Evolutionary conservation across 1,140 invertebrate genomes (phyloP).

Genomic region (Eumaeus atala): DNA sequence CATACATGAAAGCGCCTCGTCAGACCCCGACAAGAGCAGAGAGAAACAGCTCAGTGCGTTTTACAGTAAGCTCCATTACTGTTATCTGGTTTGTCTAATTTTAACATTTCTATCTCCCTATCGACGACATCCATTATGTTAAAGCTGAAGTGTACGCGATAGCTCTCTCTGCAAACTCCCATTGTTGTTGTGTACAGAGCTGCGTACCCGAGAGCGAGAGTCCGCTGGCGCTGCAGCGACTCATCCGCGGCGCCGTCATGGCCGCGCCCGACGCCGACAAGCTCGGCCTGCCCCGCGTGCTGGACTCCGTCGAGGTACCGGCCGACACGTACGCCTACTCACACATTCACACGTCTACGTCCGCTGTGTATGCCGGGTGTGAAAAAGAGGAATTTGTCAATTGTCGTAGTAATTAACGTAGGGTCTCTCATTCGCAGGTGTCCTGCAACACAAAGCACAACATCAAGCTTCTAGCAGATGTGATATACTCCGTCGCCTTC

Average conservation of each 20-base stretch:
- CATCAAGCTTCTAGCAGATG: constrained; percentile 91
- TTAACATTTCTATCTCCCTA: too few relatives aligned
- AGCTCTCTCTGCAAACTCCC: constrained; percentile 6
- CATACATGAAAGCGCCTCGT: too few relatives aligned
- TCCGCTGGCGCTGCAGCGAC: constrained; percentile 90
- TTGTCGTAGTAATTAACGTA: not conserved
- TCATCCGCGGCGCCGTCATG: constrained; percentile 92
- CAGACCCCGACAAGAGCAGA: too few relatives aligned
- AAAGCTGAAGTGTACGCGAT: too few relatives aligned
- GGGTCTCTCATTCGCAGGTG: constrained; percentile 33
- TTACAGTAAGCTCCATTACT: too few relatives aligned
- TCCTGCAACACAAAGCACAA: constrained; percentile 91
- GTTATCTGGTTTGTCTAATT: too few relatives aligned
- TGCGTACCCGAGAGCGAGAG: constrained; percentile 63
- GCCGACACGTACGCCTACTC: not conserved
- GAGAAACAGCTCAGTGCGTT: too few relatives aligned
- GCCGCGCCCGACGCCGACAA: constrained; percentile 97
- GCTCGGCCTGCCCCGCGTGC: constrained; percentile 92
- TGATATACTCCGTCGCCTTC: constrained; percentile 96
- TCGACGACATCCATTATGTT: too few relatives aligned
- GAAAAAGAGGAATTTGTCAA: too few relatives aligned
- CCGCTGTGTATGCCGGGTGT: not conserved
- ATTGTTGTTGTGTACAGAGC: constrained; percentile 27
- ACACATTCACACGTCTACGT: not conserved
- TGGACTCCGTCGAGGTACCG: constrained; percentile 89